Conservation (phyloP, 2,797 vertebrate species). For the Labeo calbasu region DNA sequence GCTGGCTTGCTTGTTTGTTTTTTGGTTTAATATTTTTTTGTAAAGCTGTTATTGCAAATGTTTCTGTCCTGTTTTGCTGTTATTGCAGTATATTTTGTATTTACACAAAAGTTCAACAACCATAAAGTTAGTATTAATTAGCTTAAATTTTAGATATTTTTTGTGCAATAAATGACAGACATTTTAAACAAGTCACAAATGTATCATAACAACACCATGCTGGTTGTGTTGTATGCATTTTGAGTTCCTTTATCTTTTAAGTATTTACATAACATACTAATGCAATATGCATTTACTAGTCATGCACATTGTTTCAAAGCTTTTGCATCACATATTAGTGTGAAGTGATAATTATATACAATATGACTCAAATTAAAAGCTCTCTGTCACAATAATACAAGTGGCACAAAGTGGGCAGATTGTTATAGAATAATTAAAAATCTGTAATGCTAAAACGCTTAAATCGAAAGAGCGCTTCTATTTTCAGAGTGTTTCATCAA, state of each 20-base stretch:
- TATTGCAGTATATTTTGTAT: background rate
- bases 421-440: background rate
- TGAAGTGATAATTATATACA: background rate
- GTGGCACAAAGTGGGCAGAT: background rate
- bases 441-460: background rate
- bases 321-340: background rate
- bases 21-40: no score
- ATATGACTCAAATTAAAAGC: background rate
- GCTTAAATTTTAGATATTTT: background rate
- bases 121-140: background rate
- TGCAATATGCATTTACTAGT: background rate
- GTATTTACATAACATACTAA: background rate
- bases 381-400: background rate
- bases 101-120: background rate
- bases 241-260: background rate
- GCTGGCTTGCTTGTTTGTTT: no score
- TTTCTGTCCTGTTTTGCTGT: background rate
- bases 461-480: background rate
- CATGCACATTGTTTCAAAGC: background rate
- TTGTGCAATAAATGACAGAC: background rate
- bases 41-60: background rate
- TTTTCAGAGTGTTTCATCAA: background rate
- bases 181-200: background rate
- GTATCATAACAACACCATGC: background rate
- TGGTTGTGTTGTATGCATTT: background rate